phyloP scores from a whole-genome alignment of 2,113 vertebrate species.

The Hassar affinis region DNA sequence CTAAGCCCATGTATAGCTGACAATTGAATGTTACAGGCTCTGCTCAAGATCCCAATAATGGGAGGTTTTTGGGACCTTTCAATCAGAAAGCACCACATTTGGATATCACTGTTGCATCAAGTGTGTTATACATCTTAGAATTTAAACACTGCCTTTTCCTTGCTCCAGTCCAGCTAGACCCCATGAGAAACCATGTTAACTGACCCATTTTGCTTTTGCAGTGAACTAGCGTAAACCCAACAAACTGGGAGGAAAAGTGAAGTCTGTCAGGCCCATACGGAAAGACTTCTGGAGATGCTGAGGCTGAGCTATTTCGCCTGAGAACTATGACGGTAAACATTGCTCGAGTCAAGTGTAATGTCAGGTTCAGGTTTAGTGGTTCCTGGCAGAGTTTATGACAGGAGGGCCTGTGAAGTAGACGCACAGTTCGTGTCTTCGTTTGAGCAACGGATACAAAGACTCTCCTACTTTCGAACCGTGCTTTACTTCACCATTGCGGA shows the following conservation, averaged over 20 bases:
- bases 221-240: not conserved
- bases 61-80: not conserved
- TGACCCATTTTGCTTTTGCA: not conserved
- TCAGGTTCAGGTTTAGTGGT: conserved; percentile 30
- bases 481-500: not conserved
- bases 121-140: not conserved
- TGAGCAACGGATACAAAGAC: not conserved
- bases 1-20: not conserved
- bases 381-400: conserved; percentile 22
- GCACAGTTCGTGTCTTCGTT: not conserved
- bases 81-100: not conserved
- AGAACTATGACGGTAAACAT: conserved; percentile 9
- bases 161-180: not conserved
- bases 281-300: conserved; percentile 12
- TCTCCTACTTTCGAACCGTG: not conserved
- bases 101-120: not conserved
- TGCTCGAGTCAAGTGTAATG: conserved; percentile 26
- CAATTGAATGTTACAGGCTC: not conserved
- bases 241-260: not conserved
- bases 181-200: not conserved
- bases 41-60: not conserved
- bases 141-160: not conserved
- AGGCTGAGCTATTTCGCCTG: not conserved
- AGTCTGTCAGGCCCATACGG: not conserved
- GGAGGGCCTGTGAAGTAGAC: conserved; percentile 7